A percentile compares a stretch with the other conserved stretches of the same genome.
Conservation (phyloP, 2,113 vertebrate genomes). For the Muntiacus muntjak region DNA sequence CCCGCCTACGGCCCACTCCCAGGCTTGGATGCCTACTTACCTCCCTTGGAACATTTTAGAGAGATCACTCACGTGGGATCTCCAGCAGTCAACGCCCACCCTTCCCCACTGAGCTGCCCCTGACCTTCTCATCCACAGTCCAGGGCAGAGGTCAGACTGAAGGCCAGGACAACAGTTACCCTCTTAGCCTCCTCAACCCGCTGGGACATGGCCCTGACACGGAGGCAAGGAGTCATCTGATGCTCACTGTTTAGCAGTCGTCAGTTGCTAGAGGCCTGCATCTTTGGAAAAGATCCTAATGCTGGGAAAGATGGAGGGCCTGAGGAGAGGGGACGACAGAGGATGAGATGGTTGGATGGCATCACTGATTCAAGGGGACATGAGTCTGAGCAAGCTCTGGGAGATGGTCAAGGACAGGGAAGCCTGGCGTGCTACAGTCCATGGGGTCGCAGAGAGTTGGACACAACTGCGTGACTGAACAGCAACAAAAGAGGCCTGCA, state of each 20-base stretch:
- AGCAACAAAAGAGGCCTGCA: not conserved
- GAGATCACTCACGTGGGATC: not conserved
- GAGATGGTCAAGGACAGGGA: not conserved
- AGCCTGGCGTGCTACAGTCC: not conserved
- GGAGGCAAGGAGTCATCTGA: not conserved
- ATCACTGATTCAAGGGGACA: not conserved
- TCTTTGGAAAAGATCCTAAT: not conserved
- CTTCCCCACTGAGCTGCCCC: not conserved
- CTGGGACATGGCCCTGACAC: not conserved
- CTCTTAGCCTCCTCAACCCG: not conserved
- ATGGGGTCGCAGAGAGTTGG: not conserved
- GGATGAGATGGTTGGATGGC: not conserved
- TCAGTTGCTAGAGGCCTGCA: not conserved
- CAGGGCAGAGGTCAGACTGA: not conserved
- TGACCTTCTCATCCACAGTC: not conserved
- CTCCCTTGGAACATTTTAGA: not conserved
- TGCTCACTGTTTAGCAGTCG: not conserved
- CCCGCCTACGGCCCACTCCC: not conserved
- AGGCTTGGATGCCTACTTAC: not conserved
- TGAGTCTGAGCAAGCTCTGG: not conserved
- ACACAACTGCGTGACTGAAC: accelerated
- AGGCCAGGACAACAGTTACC: not conserved
- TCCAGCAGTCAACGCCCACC: too few relatives aligned
- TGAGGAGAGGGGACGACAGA: not conserved
- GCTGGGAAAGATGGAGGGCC: not conserved